Evolutionary conservation across 2,113 vertebrate species (phyloP), one percentile per base, ranked within the genome.

Genomic region (Callipepla squamata): DNA sequence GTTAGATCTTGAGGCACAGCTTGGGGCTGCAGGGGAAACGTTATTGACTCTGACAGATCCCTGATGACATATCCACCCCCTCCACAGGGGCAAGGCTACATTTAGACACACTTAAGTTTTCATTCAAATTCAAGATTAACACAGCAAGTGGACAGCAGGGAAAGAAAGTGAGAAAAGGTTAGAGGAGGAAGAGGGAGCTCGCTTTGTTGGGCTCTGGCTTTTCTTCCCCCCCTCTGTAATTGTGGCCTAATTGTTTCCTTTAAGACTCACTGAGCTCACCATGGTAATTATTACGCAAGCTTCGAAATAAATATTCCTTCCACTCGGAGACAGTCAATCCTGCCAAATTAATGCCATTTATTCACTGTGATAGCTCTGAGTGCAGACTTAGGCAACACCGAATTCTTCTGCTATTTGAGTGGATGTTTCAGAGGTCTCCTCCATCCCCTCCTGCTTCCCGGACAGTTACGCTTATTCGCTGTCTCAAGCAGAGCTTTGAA

Each of bases 11-110:
- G 81, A 94, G 93, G 94, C 85, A 34, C 36, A 36, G 90, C 93
- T 95, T 20, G 2, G 30, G 93, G 87, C 91, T 94, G 92, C 70
- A 4, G 87, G 70, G 87, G 79, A 70, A 88, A 85, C 14, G 67
- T 92, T 96, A 97, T 88, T 91, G 95, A 94, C 88, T 95, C 93
- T 96, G 97, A 95, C 96, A 96, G 93, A 87, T 94, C 88, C 80
- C 90, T 70, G 94, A 94, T 96, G 96, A 95, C 96, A 97, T 68
- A 88, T 80, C 90, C 87, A 79, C 92, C 89, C 91, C 94, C 73
- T 74, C 89, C 80, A 90, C 89, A 70, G 88, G 90, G 85, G 73
- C 86, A 94, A 88, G 81, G 93, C 87, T 95, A 62, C 92, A 89
- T 95, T 97, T 93, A 95, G 91, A 93, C 48, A 93, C 89, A 80